phyloP scores from a whole-genome alignment of 2,113 vertebrate genomes.

The Cebus imitator region DNA sequence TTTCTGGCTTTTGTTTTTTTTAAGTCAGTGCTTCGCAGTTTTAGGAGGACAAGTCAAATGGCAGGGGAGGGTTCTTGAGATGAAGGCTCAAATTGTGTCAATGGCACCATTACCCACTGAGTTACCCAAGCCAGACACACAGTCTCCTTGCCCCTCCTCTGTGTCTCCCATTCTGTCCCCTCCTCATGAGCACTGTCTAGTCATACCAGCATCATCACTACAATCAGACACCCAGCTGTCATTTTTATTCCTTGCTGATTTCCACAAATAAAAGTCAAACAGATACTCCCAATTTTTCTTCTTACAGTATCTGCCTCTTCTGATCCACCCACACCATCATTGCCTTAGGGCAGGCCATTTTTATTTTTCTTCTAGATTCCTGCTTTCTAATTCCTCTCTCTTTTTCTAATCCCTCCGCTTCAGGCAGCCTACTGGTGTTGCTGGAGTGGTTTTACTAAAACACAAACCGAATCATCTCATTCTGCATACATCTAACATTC shows the following conservation, averaged over 20 bases:
- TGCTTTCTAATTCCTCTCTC: background rate
- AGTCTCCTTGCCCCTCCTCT: background rate
- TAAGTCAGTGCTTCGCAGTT: background rate
- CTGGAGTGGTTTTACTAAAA: background rate
- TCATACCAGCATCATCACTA: background rate
- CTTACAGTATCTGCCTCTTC: background rate
- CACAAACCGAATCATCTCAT: background rate
- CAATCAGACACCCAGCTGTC: background rate
- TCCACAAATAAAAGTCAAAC: background rate
- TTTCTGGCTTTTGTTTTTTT: background rate
- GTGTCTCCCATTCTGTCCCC: background rate
- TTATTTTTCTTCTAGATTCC: background rate
- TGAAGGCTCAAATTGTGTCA: background rate
- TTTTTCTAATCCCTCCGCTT: background rate
- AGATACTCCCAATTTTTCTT: background rate
- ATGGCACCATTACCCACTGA: background rate
- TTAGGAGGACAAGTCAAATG: background rate
- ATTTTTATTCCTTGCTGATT: background rate
- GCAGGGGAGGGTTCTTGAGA: background rate
- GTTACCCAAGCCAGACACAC: too few species aligned
- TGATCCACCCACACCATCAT: background rate
- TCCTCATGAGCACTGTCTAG: accelerated
- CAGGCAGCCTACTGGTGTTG: background rate
- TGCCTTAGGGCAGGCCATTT: background rate
- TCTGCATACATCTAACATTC: background rate